These are phyloP conservation scores for Acanthisitta chloris DNA, from an alignment of 2,113 vertebrate species.

Conservation along the genomic window DNA sequence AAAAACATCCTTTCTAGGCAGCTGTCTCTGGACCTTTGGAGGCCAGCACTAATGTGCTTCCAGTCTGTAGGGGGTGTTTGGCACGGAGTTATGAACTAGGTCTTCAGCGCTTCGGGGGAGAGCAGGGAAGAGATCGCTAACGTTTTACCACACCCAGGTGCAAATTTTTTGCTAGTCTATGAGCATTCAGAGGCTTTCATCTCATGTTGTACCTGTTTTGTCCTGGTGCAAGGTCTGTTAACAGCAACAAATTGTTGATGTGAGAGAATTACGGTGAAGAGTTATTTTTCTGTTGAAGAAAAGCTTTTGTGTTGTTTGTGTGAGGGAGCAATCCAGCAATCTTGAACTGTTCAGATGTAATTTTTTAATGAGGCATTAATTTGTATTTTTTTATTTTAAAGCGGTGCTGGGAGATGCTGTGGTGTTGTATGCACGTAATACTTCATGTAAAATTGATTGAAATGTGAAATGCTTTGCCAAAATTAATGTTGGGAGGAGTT, in stretches of 20 bases:
- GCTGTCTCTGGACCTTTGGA: conserved; percentile 75
- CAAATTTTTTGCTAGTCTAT: neutral
- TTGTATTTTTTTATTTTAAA: neutral
- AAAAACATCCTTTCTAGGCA: conserved; percentile 75
- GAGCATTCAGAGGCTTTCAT: conserved; percentile 1
- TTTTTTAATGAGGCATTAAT: conserved; percentile 25
- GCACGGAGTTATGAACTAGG: conserved; percentile 45
- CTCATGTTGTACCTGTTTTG: conserved; percentile 29
- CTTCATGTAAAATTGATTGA: neutral
- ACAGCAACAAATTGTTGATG: neutral
- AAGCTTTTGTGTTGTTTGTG: neutral
- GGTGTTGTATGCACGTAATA: neutral
- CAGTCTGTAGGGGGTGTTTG: conserved; percentile 57
- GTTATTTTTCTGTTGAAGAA: neutral
- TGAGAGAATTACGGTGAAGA: neutral
- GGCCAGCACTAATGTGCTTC: conserved; percentile 70
- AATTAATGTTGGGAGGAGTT: neutral
- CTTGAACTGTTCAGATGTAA: neutral
- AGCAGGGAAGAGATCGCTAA: neutral
- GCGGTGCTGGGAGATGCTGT: neutral
- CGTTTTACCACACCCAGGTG: neutral
- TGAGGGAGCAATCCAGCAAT: neutral
- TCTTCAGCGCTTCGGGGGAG: conserved; percentile 19
- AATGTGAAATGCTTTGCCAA: neutral
- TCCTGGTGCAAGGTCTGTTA: neutral